phyloP scores from a whole-genome alignment of 1,140 invertebrate species.

The Lepidurus apus region DNA sequence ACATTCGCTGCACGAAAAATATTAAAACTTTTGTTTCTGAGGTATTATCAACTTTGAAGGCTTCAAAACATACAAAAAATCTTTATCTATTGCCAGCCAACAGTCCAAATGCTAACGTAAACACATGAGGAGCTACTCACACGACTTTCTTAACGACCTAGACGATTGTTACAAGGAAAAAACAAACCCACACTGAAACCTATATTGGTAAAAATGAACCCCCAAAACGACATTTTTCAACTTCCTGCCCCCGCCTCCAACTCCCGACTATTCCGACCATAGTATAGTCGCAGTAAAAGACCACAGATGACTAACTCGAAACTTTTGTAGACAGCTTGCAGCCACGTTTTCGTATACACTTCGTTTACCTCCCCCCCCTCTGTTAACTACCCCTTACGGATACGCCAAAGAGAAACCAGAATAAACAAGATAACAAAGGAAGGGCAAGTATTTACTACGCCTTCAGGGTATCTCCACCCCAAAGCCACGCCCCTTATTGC shows the following conservation, averaged over 20 bases:
- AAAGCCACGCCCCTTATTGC: too few relatives aligned
- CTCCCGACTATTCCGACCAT: background rate
- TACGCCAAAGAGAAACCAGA: background rate
- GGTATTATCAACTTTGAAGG: too few relatives aligned
- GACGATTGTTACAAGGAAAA: too few relatives aligned
- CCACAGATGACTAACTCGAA: constrained; percentile 4
- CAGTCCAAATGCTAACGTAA: too few relatives aligned
- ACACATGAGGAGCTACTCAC: too few relatives aligned
- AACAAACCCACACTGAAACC: too few relatives aligned
- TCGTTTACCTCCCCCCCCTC: background rate
- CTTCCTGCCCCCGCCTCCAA: background rate
- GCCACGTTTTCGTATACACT: background rate
- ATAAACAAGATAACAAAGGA: background rate
- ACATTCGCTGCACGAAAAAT: too few relatives aligned
- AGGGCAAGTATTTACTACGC: background rate
- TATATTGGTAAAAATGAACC: background rate
- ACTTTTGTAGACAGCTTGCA: background rate
- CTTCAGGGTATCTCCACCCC: too few relatives aligned
- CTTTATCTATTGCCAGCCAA: too few relatives aligned
- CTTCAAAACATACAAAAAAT: too few relatives aligned
- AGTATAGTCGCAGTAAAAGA: background rate
- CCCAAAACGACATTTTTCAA: background rate
- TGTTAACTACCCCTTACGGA: background rate
- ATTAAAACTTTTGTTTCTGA: too few relatives aligned
- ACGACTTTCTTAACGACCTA: too few relatives aligned